Percentiles rank a stretch among this genome's conserved stretches.
Conservation (phyloP, 2,113 vertebrate species). For the Thunnus maccoyii region DNA sequence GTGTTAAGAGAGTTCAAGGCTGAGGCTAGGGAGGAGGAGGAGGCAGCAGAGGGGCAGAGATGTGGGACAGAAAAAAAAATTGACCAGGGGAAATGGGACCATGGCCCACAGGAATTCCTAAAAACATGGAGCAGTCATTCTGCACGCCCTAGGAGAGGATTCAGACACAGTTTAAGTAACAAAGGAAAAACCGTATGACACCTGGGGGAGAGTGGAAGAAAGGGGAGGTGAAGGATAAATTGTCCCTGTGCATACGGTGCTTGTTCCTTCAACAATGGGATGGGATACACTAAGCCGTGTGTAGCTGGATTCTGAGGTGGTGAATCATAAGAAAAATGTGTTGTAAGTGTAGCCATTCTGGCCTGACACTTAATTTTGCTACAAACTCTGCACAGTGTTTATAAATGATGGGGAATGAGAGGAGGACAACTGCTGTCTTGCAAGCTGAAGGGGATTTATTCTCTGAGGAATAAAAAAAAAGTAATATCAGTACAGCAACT, state of each 20-base stretch:
- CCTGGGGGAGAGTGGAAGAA: not conserved
- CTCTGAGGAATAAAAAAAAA: too few relatives aligned
- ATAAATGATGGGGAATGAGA: too few relatives aligned
- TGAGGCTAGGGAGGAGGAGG: slow-evolving; percentile 46
- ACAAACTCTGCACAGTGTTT: too few relatives aligned
- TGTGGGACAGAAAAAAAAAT: slow-evolving; percentile 49
- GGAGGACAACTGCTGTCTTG: too few relatives aligned
- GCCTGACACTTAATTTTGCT: too few relatives aligned
- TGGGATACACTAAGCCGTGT: slow-evolving; percentile 8
- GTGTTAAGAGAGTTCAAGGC: slow-evolving; percentile 60
- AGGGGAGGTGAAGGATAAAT: slow-evolving; percentile 17
- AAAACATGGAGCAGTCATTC: slow-evolving; percentile 49
- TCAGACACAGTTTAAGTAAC: slow-evolving; percentile 18
- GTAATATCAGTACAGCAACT: too few relatives aligned
- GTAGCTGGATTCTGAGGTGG: slow-evolving; percentile 16
- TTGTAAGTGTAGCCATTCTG: too few relatives aligned
- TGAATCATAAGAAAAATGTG: slow-evolving; percentile 37
- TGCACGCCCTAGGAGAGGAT: slow-evolving; percentile 35
- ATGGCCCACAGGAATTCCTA: slow-evolving; percentile 68
- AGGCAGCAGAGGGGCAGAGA: slow-evolving; percentile 25
- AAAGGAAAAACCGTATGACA: slow-evolving; percentile 27
- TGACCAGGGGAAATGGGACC: slow-evolving; percentile 52
- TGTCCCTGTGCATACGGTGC: slow-evolving; percentile 15
- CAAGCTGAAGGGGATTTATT: too few relatives aligned
- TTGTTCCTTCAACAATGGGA: slow-evolving; percentile 21